These are phyloP conservation scores for Halcyon leucocephala DNA, from an alignment of 2,797 vertebrate genomes.

Conservation along the genomic window DNA sequence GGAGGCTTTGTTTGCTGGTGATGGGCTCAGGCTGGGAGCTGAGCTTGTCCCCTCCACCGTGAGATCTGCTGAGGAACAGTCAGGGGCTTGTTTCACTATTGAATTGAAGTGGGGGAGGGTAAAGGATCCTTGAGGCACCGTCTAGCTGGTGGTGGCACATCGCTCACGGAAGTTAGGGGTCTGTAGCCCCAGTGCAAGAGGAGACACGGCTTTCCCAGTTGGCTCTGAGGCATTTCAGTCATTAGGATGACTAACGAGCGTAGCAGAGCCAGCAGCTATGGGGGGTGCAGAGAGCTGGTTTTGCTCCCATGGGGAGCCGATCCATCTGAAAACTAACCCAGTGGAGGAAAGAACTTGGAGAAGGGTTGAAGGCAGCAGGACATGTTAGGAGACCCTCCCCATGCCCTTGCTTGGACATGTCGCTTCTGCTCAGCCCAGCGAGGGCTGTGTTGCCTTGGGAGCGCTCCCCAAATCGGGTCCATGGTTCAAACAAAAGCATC, in stretches of 20 bases:
- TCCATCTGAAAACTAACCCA: background rate
- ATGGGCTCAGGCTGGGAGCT: background rate
- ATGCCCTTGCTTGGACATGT: rapidly evolving
- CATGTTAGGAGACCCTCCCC: background rate
- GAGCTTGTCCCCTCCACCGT: rapidly evolving
- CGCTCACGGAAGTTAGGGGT: background rate
- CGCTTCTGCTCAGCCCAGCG: rapidly evolving
- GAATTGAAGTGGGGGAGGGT: background rate
- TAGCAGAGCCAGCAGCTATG: background rate
- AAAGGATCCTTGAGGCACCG: background rate
- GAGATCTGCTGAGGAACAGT: rapidly evolving
- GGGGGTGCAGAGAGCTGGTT: background rate
- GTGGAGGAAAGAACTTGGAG: background rate
- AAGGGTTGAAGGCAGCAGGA: background rate
- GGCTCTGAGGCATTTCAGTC: background rate
- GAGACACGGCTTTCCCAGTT: background rate
- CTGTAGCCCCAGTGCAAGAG: rapidly evolving
- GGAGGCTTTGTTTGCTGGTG: rapidly evolving
- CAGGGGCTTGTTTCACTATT: background rate
- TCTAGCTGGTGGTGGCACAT: background rate
- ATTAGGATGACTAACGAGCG: background rate
- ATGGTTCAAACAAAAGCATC: background rate
- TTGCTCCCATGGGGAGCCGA: background rate
- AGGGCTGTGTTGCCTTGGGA: background rate
- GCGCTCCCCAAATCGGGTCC: rapidly evolving